A percentile compares a stretch with the other conserved stretches of the same genome.
Evolutionary conservation across 2,113 vertebrate genomes (phyloP).

Genomic region (Trichomycterus rosablanca): DNA sequence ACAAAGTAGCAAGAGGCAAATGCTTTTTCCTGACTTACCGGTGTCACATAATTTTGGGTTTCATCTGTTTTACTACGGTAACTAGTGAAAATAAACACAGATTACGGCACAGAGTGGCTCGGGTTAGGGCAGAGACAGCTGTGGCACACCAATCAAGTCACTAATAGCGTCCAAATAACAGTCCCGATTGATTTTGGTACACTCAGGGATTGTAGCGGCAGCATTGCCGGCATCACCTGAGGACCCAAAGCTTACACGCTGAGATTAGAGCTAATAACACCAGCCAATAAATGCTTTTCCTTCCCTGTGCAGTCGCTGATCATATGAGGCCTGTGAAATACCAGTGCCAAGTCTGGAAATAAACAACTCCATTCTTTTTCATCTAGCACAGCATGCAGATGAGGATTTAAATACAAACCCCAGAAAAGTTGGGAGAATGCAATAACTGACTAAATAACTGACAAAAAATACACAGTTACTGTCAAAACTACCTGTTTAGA

Average conservation of each 20-base stretch:
- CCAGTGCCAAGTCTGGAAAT: background rate
- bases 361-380: background rate
- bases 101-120: slow-evolving; percentile 49
- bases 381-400: slow-evolving; percentile 6
- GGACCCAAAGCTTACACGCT: slow-evolving; percentile 15
- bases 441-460: too few species aligned
- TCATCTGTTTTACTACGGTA: slow-evolving; percentile 46
- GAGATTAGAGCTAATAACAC: slow-evolving; percentile 13
- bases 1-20: slow-evolving; percentile 44
- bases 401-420: background rate
- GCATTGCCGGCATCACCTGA: background rate
- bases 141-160: slow-evolving; percentile 50
- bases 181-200: slow-evolving; percentile 32
- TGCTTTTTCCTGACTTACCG: slow-evolving; percentile 54
- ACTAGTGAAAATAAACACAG: slow-evolving; percentile 51
- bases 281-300: background rate
- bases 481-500: too few species aligned
- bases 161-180: slow-evolving; percentile 49
- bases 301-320: background rate
- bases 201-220: slow-evolving; percentile 28
- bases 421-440: too few species aligned
- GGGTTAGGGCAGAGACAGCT: slow-evolving; percentile 41
- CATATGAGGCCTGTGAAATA: background rate
- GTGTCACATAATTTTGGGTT: slow-evolving; percentile 54
- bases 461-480: too few species aligned